Base-by-base conservation (phyloP, 2,888 invertebrate species). In the Eurytoma adleriae region DNA sequence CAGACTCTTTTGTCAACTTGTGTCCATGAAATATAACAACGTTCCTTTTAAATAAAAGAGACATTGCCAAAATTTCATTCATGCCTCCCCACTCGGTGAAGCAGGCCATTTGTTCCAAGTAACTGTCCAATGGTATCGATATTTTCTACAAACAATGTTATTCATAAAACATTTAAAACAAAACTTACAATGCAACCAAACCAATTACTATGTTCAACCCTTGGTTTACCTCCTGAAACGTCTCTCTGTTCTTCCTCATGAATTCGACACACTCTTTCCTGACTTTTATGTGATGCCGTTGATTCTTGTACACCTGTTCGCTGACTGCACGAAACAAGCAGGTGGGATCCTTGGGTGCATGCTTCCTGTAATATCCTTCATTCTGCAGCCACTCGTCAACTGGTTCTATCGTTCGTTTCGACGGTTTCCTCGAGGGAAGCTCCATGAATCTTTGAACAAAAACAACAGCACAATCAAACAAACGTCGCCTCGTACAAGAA, bases 251-350 rank as follows among this genome's bases (percentile, higher is more conserved):
- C 59, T 93, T 91, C 78, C 93, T 92, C 93, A 96, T 96, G 90
- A 94, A 97, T 18, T 93, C 92, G 18, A 96, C 93, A 86, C 96
- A 96, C 84, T 95, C 94, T 85, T 93, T 92, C 76, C 97, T 93
- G 72, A 97, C 94, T 87, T 93, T 93, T 85, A 94, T 92, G 89
- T 96, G 96, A 90, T 94, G 94, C 83, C 94, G 91, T 91, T 98
- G 94, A 14, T 93, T 93, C 71, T 91, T 90, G 86, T 93, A 94
- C 57, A 95, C 93, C 91, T 97, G 97, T 91, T 98, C 98, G 56
- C 97, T 95, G 72, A 97, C 94, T 14, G 96, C 96, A 85, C 98
- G 93, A 91, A 98, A 98, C 68, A 98, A 92, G 88, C 96, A 97
- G 81, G 96, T 96, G 72, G 96, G 95, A 92, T 98, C 98, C 87